Evolutionary conservation across 2,797 vertebrate genomes (phyloP), one percentile per base, ranked within the genome.

Genomic region (Setipinna tenuifilis): DNA sequence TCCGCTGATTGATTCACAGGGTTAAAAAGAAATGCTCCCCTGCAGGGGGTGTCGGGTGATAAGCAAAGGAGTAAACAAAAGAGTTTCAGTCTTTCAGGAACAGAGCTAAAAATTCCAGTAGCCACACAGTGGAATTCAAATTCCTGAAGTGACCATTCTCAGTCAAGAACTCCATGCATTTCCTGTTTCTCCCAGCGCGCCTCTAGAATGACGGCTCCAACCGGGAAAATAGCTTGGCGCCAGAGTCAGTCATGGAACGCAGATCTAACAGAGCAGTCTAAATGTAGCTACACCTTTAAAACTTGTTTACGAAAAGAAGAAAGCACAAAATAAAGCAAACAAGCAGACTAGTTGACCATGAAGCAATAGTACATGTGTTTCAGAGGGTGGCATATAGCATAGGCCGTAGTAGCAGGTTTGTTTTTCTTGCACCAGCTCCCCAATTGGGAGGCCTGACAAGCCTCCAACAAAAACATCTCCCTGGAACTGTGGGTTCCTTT

Each of bases 401-500:
- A 19, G 71, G 35, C 71, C 35, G 17, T 54, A 54, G 50, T 54
- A 78, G 71, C 35, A 78, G 71, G 71, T 44, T 78, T 78, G 14
- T 35, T 75, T 78, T 78, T 41, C 31, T 78, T 78, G 31, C 61
- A 65, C 71, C 71, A 44, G 17, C 31, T 31, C 2, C 17, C 71
- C 71, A 78, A 78, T 78, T 2, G 16, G 31, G 71, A 78, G 5
- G 71, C 71, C 71, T 44, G 71, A 75, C 68, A 19, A 78, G 31
- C 35, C 35, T 44, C 71, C 35, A 78, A 78, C 71, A 44, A 78
- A 78, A 78, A 78, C 71, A 78, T 17, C 35, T 78, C 71, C 35
- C 35, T 78, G 35, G 71, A 78, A 78, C 31, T 78, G 71, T 78
- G 71, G 71, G 71, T 44, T 78, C 71, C 71, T 44, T 78, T 78